These are phyloP conservation scores for Lethrus apterus DNA, from an alignment of 1,140 invertebrate species.

Conservation along the genomic window DNA sequence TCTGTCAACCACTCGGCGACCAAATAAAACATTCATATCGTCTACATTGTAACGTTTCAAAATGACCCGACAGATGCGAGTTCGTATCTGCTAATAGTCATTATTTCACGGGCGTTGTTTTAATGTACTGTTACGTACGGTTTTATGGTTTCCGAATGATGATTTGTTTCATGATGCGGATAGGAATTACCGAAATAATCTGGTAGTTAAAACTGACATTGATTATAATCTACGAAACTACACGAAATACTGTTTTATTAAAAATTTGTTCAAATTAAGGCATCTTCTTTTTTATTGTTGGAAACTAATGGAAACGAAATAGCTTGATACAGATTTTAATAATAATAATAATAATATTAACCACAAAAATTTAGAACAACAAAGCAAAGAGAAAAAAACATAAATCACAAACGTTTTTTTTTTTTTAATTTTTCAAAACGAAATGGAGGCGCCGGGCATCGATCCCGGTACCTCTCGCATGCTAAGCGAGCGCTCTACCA, in stretches of 20 bases:
- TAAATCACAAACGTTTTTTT: too few species aligned
- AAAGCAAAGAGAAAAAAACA: too few species aligned
- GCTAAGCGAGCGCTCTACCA: slow-evolving; percentile 34
- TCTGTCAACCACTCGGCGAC: slow-evolving; percentile 11
- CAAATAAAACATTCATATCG: slow-evolving; percentile 19
- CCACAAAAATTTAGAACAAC: too few species aligned
- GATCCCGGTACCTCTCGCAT: slow-evolving; percentile 34
- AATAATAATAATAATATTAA: too few species aligned
- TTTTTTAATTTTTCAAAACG: too few species aligned
- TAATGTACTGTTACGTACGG: slow-evolving; percentile 16
- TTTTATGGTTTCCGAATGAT: slow-evolving; percentile 13
- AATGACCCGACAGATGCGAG: slow-evolving; percentile 16
- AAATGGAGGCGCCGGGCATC: slow-evolving; percentile 30
- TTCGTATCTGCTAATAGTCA: slow-evolving; percentile 23
- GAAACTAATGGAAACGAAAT: too few species aligned
- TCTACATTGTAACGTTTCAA: slow-evolving; percentile 10
- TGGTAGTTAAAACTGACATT: too few species aligned
- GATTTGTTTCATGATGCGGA: slow-evolving; percentile 1
- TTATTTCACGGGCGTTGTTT: slow-evolving; percentile 27
- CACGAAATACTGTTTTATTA: too few species aligned
- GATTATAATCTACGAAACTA: too few species aligned
- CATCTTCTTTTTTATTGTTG: too few species aligned
- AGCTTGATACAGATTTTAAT: too few species aligned
- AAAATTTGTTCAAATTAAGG: too few species aligned
- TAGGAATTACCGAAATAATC: slow-evolving; percentile 8